phyloP scores from a whole-genome alignment of 2,797 vertebrate genomes.

The Myoxocephalus aenaeus region DNA sequence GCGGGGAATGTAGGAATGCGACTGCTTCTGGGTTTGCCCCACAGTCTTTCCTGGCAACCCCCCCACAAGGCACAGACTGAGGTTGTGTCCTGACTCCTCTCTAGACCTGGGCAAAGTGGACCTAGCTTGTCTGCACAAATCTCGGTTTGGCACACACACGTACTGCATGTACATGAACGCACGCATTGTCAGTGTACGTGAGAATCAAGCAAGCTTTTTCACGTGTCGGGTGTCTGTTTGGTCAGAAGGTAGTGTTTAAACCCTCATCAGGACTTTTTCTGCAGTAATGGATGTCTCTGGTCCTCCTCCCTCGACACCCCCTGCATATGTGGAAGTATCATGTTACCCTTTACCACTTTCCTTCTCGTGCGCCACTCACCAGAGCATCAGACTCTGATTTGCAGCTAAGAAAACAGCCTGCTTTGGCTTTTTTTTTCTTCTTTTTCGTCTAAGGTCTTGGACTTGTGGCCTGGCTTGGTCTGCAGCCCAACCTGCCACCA shows the following conservation, averaged over 20 bases:
- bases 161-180: no score
- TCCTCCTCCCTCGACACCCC: constrained; percentile 71
- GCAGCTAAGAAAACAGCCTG: constrained; percentile 81
- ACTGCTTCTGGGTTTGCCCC: constrained; percentile 32
- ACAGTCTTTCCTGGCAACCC: constrained; percentile 27
- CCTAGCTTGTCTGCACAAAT: constrained; percentile 8
- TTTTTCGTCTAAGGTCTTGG: constrained; percentile 64
- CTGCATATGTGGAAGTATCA: constrained; percentile 83
- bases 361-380: constrained; percentile 69
- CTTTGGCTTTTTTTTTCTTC: constrained; percentile 21
- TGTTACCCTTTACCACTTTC: constrained; percentile 77
- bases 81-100: constrained; percentile 7
- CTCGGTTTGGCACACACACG: constrained; percentile 4
- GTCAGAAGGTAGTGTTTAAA: constrained; percentile 85
- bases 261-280: constrained; percentile 75
- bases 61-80: constrained; percentile 20
- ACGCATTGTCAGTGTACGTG: constrained; percentile 12
- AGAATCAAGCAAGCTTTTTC: constrained; percentile 44
- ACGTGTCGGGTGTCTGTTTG: constrained; percentile 69
- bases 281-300: constrained; percentile 77
- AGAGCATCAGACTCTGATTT: constrained; percentile 70
- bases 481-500: constrained; percentile 73
- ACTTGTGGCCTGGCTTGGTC: constrained; percentile 74
- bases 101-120: constrained; percentile 17
- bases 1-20: constrained; percentile 47